Conservation (phyloP, 2,113 vertebrate species). For the Orcinus orca region DNA sequence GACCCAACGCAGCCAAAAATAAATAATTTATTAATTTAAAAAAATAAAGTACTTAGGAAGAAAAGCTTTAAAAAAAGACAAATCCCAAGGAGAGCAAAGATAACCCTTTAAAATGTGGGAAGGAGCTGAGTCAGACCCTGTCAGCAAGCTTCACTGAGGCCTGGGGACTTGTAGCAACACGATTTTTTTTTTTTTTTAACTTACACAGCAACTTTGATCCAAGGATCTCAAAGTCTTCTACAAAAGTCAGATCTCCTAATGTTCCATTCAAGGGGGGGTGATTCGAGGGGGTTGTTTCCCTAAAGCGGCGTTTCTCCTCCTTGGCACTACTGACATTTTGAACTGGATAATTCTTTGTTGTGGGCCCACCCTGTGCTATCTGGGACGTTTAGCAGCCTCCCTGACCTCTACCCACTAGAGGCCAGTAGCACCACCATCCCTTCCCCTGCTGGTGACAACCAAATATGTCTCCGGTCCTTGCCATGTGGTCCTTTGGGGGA, state of each 20-base stretch:
- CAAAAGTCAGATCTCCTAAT: slow-evolving; percentile 15
- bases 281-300: background rate
- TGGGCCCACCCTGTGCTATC: background rate
- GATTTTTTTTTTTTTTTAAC: background rate
- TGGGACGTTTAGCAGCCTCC: background rate
- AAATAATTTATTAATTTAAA: too few species aligned
- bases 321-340: background rate
- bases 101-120: slow-evolving; percentile 41
- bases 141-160: slow-evolving; percentile 2
- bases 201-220: slow-evolving; percentile 52
- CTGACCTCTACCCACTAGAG: background rate
- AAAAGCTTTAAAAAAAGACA: background rate
- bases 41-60: background rate
- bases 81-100: background rate
- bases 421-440: background rate
- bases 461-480: background rate
- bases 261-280: background rate
- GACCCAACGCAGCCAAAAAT: too few species aligned
- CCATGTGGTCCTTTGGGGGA: background rate
- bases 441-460: background rate
- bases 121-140: slow-evolving; percentile 62
- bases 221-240: background rate
- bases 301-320: background rate
- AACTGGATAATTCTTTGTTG: background rate
- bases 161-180: slow-evolving; percentile 38